Evolutionary conservation across 2,888 invertebrate species (phyloP), one percentile per base, ranked within the genome.

Genomic region (Pristionchus arcanus): DNA sequence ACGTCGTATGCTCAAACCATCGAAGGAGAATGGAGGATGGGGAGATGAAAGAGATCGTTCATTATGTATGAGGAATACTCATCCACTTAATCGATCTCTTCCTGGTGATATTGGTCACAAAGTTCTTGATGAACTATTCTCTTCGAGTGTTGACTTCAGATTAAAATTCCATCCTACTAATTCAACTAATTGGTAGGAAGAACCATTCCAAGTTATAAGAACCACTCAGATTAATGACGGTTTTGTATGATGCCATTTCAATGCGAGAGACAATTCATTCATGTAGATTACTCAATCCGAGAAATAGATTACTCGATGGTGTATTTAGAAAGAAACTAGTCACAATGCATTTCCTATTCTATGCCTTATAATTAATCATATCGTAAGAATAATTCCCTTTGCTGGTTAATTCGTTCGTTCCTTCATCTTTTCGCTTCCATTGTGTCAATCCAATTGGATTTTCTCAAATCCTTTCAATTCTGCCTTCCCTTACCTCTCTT

Each of bases 1-100:
- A 25, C 91, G 92, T 42, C 92, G 94, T 34, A 94, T 92, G 87
- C 90, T 95, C 84, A 95, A 95, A 91, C 94, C 95, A 19, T 93
- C 95, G 63, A 95, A 95, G 90, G 95, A 94, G 89, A 99, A 99
- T 95, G 99, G 99, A 0, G 99, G 99, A 0, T 99, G 99, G 99
- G 98, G 98, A 15, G 99, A 99, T 94, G 93, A 96, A n/a, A 96
- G 98, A 91, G 98, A 98, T 96, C 97, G 97, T 95, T 96, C 97
- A 93, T 96, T 98, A 34, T 98, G 98, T 89, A 87, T 92, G 49
- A 89, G 91, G 37, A 94, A 95, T 90, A 92, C 94, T 2, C 68
- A 88, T 63, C 93, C 94, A 21, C 90, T 90, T n/a, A 55, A 31
- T 31, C 28, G 25, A 49, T 25, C 71, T 13, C n/a, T 21, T 16